Percentiles rank a stretch among this genome's conserved stretches.
Conservation (phyloP, 2,113 vertebrate species). For the Onychostruthus taczanowskii region DNA sequence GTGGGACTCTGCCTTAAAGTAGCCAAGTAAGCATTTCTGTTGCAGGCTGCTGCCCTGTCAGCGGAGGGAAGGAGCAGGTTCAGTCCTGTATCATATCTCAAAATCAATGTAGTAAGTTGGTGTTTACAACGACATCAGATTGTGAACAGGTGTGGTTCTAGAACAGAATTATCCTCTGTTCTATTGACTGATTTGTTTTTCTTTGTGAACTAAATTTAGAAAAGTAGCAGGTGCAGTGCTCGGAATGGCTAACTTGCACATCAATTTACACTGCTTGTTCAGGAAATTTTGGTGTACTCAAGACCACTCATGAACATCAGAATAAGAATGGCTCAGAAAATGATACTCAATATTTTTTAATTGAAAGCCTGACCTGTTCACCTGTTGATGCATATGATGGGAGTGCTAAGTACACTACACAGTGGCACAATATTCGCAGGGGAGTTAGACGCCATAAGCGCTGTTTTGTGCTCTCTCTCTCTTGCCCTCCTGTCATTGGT, state of each 20-base stretch:
- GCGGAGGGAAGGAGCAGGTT: background rate
- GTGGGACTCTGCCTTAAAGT: background rate
- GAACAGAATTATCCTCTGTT: background rate
- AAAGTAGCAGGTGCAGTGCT: background rate
- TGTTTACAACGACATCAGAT: background rate
- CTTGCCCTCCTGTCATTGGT: background rate
- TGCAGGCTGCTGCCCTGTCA: background rate
- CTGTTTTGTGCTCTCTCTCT: background rate
- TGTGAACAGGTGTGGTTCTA: background rate
- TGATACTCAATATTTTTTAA: background rate
- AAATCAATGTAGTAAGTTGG: background rate
- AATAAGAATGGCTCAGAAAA: background rate
- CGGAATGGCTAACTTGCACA: background rate
- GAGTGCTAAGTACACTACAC: background rate
- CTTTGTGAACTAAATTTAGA: background rate
- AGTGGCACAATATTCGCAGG: background rate
- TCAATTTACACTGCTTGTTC: background rate
- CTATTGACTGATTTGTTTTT: background rate
- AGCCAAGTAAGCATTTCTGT: background rate
- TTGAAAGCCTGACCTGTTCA: background rate
- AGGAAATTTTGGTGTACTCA: background rate
- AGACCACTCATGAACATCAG: background rate
- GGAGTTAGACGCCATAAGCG: background rate
- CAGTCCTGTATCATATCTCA: background rate
- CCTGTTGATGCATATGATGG: background rate